Percentiles rank a stretch among this genome's conserved stretches.
Conservation (phyloP, 2,113 vertebrate species). For the Perognathus longimembris region DNA sequence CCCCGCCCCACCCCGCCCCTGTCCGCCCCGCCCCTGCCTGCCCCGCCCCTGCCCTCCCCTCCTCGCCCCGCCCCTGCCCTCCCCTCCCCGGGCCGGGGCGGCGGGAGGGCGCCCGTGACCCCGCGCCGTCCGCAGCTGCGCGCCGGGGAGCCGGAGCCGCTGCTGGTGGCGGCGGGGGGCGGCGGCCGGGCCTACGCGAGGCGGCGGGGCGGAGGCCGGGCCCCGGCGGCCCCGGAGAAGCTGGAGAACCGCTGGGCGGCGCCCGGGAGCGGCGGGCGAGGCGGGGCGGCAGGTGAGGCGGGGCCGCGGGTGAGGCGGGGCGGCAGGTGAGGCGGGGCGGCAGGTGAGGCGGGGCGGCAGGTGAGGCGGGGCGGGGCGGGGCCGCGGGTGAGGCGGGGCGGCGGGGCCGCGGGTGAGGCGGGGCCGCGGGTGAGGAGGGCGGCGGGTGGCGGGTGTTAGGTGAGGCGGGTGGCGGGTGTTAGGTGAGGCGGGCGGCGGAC, state of each 20-base stretch:
- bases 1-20: too few relatives aligned
- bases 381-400: constrained; percentile 53
- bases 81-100: too few relatives aligned
- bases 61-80: too few relatives aligned
- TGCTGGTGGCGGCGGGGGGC: constrained; percentile 93
- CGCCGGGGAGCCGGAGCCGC: constrained; percentile 88
- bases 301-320: not conserved
- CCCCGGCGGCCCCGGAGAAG: constrained; percentile 86
- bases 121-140: constrained; percentile 84
- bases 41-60: rapidly evolving
- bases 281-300: constrained; percentile 79
- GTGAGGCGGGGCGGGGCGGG: constrained; percentile 78
- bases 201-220: constrained; percentile 84
- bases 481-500: constrained; percentile 25
- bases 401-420: not conserved
- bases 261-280: constrained; percentile 10
- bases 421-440: rapidly evolving
- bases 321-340: not conserved
- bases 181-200: constrained; percentile 94
- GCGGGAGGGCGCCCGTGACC: not conserved
- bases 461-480: constrained; percentile 55
- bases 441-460: too few relatives aligned
- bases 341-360: too few relatives aligned
- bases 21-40: not conserved
- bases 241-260: constrained; percentile 89